Evolutionary conservation across 2,888 invertebrate genomes (phyloP).

Genomic region (Ormyrus thymus): DNA sequence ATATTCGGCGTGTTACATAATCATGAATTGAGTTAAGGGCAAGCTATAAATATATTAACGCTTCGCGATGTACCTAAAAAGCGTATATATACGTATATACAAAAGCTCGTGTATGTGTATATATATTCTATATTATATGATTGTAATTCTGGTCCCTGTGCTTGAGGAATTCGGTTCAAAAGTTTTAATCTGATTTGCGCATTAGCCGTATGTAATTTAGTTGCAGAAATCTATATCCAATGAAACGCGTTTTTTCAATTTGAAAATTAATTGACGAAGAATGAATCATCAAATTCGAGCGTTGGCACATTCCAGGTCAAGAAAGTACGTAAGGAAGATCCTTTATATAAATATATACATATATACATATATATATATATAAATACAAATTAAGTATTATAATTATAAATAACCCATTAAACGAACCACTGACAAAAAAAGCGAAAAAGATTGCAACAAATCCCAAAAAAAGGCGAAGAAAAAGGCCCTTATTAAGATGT

Average conservation of each 20-base stretch:
- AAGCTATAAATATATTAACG: constrained; percentile 41
- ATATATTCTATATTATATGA: constrained; percentile 24
- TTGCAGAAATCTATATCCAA: background rate
- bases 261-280: background rate
- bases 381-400: constrained; percentile 17
- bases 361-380: constrained; percentile 36
- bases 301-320: constrained; percentile 50
- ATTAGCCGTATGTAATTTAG: constrained; percentile 11
- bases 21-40: constrained; percentile 29
- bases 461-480: background rate
- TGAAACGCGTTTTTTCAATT: background rate
- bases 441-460: background rate
- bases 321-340: constrained; percentile 46
- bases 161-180: constrained; percentile 13
- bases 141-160: constrained; percentile 31
- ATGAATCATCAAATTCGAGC: constrained; percentile 12
- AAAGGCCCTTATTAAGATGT: constrained; percentile 42
- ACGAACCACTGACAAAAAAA: constrained; percentile 1
- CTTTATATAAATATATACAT: constrained; percentile 46
- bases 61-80: constrained; percentile 41
- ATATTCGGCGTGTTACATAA: constrained; percentile 6
- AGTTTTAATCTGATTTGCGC: constrained; percentile 17
- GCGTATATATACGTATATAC: constrained; percentile 15
- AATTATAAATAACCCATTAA: constrained; percentile 34
- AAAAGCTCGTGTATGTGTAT: constrained; percentile 17